These are phyloP conservation scores for Solenopsis fugax DNA, from an alignment of 1,140 invertebrate species.

Conservation along the genomic window DNA sequence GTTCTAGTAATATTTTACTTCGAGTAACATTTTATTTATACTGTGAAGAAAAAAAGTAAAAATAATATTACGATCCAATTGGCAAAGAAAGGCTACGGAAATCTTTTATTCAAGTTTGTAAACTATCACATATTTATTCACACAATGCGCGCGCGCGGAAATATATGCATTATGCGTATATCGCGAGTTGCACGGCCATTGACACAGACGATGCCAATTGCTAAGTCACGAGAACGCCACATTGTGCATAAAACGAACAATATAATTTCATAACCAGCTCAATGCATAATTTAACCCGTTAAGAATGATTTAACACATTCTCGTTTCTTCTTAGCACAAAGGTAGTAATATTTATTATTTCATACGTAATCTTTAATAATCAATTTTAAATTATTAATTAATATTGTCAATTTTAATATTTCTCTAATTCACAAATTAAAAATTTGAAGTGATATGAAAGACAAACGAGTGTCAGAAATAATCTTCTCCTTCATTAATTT, in stretches of 20 bases:
- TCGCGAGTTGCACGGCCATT: constrained; percentile 26
- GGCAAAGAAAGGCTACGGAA: not conserved
- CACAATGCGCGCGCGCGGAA: not conserved
- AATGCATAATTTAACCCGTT: constrained; percentile 21
- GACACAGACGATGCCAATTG: constrained; percentile 41
- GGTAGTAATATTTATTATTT: not conserved
- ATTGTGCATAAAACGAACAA: constrained; percentile 27
- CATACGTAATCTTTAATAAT: not conserved
- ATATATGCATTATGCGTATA: constrained; percentile 30
- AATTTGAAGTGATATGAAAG: not conserved
- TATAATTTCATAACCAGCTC: not conserved
- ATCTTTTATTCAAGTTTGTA: constrained; percentile 38
- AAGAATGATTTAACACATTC: constrained; percentile 20
- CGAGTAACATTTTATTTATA: not conserved
- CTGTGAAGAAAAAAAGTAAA: not conserved
- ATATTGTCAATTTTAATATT: too few species aligned
- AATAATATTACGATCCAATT: not conserved
- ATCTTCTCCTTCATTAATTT: not conserved
- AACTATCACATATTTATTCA: not conserved
- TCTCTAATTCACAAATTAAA: not conserved
- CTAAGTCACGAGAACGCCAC: constrained; percentile 44
- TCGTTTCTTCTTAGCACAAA: not conserved
- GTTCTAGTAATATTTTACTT: not conserved
- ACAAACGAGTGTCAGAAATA: not conserved
- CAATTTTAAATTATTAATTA: not conserved